These are phyloP conservation scores for Ectemnius lituratus DNA, from an alignment of 2,888 invertebrate genomes.

Conservation along the genomic window DNA sequence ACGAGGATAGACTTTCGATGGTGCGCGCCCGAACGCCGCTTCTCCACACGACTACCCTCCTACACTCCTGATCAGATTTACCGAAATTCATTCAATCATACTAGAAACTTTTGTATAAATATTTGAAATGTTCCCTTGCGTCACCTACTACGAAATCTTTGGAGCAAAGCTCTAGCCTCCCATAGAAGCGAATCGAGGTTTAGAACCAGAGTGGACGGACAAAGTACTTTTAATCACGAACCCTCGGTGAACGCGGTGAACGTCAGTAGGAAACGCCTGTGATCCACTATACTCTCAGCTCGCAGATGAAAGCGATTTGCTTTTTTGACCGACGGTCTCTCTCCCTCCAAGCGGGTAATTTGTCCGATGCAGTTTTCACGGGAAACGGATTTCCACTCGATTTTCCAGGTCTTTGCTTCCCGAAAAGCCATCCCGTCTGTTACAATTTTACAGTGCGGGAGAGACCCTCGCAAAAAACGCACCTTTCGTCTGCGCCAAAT, in stretches of 20 bases:
- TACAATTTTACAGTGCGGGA: too few relatives aligned
- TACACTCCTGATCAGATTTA: background rate
- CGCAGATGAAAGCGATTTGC: slow-evolving; percentile 54
- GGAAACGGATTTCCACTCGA: too few relatives aligned
- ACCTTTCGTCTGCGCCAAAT: too few relatives aligned
- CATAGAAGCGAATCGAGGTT: slow-evolving; percentile 21
- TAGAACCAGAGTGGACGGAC: slow-evolving; percentile 25
- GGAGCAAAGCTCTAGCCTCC: too few relatives aligned
- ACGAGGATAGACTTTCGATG: slow-evolving; percentile 28
- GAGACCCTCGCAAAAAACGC: too few relatives aligned
- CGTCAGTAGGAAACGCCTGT: slow-evolving; percentile 34
- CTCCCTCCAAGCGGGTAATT: slow-evolving; percentile 13
- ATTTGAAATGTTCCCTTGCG: too few relatives aligned
- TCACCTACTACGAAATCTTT: too few relatives aligned
- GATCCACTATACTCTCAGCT: slow-evolving; percentile 18
- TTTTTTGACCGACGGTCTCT: slow-evolving; percentile 44
- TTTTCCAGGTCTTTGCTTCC: too few relatives aligned
- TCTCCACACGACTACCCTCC: background rate
- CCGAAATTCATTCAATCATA: too few relatives aligned
- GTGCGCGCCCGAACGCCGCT: slow-evolving; percentile 1
- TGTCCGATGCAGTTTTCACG: too few relatives aligned
- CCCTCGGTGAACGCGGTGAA: slow-evolving; percentile 38
- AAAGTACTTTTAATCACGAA: slow-evolving; percentile 18
- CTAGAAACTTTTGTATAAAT: too few relatives aligned
- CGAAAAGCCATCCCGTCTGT: too few relatives aligned